phyloP scores from a whole-genome alignment of 2,113 vertebrate genomes.

The Chauna torquata region DNA sequence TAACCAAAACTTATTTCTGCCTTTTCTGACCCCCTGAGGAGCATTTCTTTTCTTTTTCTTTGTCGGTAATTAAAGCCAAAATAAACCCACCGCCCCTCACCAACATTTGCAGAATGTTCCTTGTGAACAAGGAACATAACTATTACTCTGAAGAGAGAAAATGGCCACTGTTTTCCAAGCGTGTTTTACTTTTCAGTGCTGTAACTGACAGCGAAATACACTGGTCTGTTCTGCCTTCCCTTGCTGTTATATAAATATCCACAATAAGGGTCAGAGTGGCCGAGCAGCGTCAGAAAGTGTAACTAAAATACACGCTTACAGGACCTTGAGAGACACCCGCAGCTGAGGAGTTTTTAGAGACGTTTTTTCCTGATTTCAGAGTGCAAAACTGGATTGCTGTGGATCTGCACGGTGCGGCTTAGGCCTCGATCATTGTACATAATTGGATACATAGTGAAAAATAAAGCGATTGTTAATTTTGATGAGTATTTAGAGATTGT shows the following conservation, averaged over 20 bases:
- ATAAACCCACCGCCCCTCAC: neutral
- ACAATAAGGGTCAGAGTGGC: neutral
- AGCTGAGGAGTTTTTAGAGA: neutral
- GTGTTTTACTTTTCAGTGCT: neutral
- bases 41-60: neutral
- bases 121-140: neutral
- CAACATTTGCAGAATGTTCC: neutral
- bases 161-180: slow-evolving; percentile 3
- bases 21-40: accelerated
- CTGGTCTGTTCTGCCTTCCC: neutral
- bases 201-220: neutral
- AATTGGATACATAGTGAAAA: neutral
- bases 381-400: neutral
- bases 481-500: neutral
- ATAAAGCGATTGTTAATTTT: neutral
- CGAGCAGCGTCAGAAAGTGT: neutral
- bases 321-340: neutral
- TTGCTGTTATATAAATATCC: neutral
- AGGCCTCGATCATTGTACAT: neutral
- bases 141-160: slow-evolving; percentile 9
- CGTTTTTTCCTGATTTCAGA: neutral
- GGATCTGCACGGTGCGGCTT: neutral
- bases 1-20: neutral
- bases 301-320: neutral
- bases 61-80: neutral